Evolutionary conservation across 2,888 invertebrate genomes (phyloP), one percentile per base, ranked within the genome.

Genomic region (Mesorhabditis belari): DNA sequence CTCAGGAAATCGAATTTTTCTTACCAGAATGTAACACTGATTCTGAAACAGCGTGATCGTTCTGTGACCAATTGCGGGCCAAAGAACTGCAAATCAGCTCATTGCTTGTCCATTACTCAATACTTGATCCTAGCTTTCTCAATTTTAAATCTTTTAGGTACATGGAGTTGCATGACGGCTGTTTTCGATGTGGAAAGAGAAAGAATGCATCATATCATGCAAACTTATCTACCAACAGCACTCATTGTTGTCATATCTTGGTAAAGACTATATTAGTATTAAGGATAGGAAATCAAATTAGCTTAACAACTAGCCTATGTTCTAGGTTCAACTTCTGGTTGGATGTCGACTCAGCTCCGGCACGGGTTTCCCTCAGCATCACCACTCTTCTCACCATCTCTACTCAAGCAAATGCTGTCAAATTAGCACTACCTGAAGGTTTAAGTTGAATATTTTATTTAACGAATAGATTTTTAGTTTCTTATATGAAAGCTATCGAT

Each of bases 221-320:
- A 86, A 76, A 85, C 85, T 62, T 86, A 86, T 77, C 79, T 86
- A 44, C 86, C 86, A 0, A 85, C 85, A 9, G 85, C 85, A 28
- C 77, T 86, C 53, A 85, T 86, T 64, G 85, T 86, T 27, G 84
- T 85, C 62, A 85, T 86, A 58, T 85, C 85, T 3, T 86, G 86
- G 85, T 85, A 24, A 51, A 52, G n/a, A n/a, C n/a, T n/a, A n/a
- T n/a, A n/a, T n/a, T n/a, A n/a, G n/a, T n/a, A n/a, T n/a, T n/a
- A n/a, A n/a, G 12, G 24, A 23, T 12, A 19, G 24, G 23, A 49
- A 35, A 62, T 51, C 12, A 50, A 50, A 61, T 29, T 21, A 19
- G 12, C 6, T 17, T 9, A 55, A 23, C 27, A n/a, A 17, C 29
- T 27, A 24, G 56, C 17, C 12, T 50, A 4, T 21, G 21, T 17